These are phyloP conservation scores for Scyliorhinus canicula DNA, from an alignment of 2,797 vertebrate species.

Conservation along the genomic window DNA sequence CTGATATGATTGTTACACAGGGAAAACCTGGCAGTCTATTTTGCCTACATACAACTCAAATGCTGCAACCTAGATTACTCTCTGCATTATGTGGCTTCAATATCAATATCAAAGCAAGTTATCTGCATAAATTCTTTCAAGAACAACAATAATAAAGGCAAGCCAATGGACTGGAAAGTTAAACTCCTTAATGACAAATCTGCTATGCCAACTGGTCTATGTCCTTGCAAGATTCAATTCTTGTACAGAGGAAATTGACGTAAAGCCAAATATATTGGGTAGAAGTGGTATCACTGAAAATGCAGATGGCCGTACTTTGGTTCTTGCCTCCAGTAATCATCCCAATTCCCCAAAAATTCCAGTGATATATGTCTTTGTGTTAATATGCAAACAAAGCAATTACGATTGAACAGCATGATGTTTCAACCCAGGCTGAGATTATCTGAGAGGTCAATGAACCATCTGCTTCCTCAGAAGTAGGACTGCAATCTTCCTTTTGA, in stretches of 20 bases:
- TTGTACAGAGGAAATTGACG: neutral
- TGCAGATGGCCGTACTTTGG: neutral
- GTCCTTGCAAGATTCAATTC: neutral
- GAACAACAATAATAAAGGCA: neutral
- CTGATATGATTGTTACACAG: neutral
- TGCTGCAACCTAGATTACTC: neutral
- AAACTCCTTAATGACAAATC: neutral
- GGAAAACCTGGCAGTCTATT: neutral
- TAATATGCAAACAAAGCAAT: neutral
- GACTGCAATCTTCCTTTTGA: neutral
- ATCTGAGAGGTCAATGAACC: neutral
- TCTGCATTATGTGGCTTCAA: neutral
- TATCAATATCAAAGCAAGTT: neutral
- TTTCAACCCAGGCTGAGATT: neutral
- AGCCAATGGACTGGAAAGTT: neutral
- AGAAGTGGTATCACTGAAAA: neutral
- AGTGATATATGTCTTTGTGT: neutral
- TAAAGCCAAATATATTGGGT: neutral
- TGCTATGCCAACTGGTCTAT: neutral
- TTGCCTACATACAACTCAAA: neutral
- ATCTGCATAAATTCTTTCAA: constrained; percentile 1
- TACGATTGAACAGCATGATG: neutral
- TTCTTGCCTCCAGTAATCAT: neutral
- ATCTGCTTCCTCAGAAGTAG: constrained; percentile 9
- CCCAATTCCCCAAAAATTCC: neutral